These are phyloP conservation scores for Pomphorhynchus laevis DNA, from an alignment of 1,140 invertebrate genomes.

Conservation along the genomic window DNA sequence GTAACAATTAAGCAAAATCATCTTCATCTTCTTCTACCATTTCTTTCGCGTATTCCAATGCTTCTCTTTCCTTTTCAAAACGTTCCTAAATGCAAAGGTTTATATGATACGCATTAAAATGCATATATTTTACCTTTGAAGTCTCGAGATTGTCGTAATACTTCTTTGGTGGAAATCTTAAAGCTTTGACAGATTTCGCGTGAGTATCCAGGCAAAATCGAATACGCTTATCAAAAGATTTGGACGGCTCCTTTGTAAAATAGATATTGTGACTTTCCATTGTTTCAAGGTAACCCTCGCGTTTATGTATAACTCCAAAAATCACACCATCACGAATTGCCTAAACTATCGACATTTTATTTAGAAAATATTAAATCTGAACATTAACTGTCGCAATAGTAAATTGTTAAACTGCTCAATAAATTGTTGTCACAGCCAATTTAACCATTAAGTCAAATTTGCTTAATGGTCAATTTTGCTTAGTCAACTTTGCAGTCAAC, in stretches of 20 bases:
- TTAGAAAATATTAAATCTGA: not conserved
- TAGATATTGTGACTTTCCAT: conserved; percentile 87
- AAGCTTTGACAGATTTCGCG: conserved; percentile 64
- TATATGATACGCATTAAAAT: not conserved
- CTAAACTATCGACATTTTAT: conserved; percentile 16
- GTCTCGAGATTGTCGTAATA: conserved; percentile 90
- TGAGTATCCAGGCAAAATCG: conserved; percentile 83
- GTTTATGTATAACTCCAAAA: conserved; percentile 61
- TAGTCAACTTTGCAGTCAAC: too few relatives aligned
- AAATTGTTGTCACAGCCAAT: too few relatives aligned
- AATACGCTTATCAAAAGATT: conserved; percentile 84
- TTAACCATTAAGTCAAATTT: too few relatives aligned
- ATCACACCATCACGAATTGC: conserved; percentile 96
- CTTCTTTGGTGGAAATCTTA: conserved; percentile 90
- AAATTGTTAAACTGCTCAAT: conserved; percentile 4
- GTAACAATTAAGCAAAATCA: conserved; percentile 24
- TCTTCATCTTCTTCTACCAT: conserved; percentile 84
- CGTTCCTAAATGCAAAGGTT: conserved; percentile 27
- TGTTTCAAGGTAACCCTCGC: conserved; percentile 71
- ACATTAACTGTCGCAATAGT: not conserved
- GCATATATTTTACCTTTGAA: conserved; percentile 30
- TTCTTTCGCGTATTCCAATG: conserved; percentile 79
- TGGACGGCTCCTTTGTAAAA: conserved; percentile 65
- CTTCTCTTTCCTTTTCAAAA: conserved; percentile 69
- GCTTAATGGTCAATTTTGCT: too few relatives aligned